These are phyloP conservation scores for Argentina silus DNA, from an alignment of 2,797 vertebrate genomes.

Conservation along the genomic window DNA sequence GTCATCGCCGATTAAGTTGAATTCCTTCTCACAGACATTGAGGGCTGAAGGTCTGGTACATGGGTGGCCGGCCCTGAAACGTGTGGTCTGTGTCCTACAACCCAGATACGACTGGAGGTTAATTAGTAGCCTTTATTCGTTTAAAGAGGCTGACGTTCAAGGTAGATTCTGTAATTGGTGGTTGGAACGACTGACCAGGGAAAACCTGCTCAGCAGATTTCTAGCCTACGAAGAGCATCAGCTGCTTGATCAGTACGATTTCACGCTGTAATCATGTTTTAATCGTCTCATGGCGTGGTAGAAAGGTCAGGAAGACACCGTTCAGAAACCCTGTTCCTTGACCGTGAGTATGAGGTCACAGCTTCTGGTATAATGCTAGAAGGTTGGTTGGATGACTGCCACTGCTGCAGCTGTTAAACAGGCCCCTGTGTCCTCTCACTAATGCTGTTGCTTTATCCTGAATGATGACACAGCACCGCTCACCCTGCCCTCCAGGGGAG, in stretches of 20 bases:
- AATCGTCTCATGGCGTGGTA: no score
- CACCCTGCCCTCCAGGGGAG: no score
- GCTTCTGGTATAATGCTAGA: no score
- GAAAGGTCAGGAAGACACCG: no score
- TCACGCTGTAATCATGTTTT: neutral
- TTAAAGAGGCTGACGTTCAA: slow-evolving; percentile 42
- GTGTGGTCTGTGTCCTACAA: slow-evolving; percentile 35
- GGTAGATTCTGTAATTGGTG: slow-evolving; percentile 45
- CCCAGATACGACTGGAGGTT: slow-evolving; percentile 43
- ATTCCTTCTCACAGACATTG: slow-evolving; percentile 23
- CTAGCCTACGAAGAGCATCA: slow-evolving; percentile 44
- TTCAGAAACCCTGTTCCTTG: no score
- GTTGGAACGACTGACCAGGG: slow-evolving; percentile 26
- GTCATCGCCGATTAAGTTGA: slow-evolving; percentile 18
- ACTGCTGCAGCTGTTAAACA: neutral
- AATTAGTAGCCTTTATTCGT: slow-evolving; percentile 71
- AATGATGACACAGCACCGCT: no score
- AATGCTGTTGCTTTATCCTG: no score
- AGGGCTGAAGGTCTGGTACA: slow-evolving; percentile 34
- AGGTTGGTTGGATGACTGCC: neutral
- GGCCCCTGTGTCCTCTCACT: no score
- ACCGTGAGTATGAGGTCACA: no score
- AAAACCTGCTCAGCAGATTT: slow-evolving; percentile 26
- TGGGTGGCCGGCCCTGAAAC: slow-evolving; percentile 60
- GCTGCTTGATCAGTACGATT: slow-evolving; percentile 22